These are phyloP conservation scores for Heliconius cydno DNA, from an alignment of 2,888 invertebrate genomes.

Conservation along the genomic window DNA sequence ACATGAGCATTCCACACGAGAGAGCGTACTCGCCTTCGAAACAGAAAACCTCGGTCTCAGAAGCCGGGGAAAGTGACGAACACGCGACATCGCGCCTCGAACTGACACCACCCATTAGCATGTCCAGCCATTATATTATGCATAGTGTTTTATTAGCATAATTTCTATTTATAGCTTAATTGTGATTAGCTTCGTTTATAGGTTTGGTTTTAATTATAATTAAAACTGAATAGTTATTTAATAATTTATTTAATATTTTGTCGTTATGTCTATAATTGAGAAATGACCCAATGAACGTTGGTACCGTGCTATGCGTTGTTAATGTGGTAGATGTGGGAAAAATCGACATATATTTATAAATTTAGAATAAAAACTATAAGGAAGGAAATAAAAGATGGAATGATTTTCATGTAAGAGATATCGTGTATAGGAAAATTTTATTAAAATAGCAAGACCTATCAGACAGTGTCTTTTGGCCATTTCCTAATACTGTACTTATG, in stretches of 20 bases:
- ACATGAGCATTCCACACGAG: constrained; percentile 65
- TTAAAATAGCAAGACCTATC: background rate
- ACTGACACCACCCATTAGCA: constrained; percentile 64
- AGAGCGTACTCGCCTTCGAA: constrained; percentile 69
- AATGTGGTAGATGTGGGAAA: no score
- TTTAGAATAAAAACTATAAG: background rate
- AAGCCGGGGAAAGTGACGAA: constrained; percentile 72
- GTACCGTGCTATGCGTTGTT: no score
- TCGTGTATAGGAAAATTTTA: background rate
- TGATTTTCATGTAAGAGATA: background rate
- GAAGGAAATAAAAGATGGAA: background rate
- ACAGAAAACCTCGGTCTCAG: constrained; percentile 67
- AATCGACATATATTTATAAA: no score
- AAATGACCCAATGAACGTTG: no score
- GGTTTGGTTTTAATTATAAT: background rate
- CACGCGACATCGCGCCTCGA: constrained; percentile 71
- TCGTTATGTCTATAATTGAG: background rate
- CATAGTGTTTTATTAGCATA: constrained; percentile 37
- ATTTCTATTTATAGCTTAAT: constrained; percentile 33
- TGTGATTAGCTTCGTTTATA: background rate
- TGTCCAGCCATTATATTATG: constrained; percentile 44
- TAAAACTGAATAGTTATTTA: no score
- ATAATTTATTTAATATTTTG: background rate
- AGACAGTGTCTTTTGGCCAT: no score
- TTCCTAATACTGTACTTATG: no score